Percentiles rank a stretch among this genome's conserved stretches.
Evolutionary conservation across 2,888 invertebrate species (phyloP).

Genomic region (Caenorhabditis parvicauda): DNA sequence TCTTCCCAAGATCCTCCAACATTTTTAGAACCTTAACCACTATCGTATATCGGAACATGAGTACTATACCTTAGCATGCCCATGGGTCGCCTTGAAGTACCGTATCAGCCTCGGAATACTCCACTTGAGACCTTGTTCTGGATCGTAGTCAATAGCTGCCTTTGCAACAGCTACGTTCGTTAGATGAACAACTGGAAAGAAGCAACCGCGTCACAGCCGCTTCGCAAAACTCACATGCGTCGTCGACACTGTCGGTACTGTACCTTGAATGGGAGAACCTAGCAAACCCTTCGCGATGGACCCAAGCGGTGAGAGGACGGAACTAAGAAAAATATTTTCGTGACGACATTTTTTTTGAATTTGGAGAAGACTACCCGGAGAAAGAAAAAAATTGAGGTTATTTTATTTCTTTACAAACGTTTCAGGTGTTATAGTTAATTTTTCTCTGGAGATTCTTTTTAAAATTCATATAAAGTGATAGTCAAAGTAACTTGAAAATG

Average conservation of each 20-base stretch:
- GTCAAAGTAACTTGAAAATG: too few species aligned
- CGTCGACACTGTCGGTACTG: constrained; percentile 69
- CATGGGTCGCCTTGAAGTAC: constrained; percentile 69
- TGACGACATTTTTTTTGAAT: background rate
- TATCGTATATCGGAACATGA: background rate
- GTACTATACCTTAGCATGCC: constrained; percentile 64
- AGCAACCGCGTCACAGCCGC: background rate
- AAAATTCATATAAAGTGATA: too few species aligned
- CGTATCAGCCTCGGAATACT: constrained; percentile 67
- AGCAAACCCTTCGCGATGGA: constrained; percentile 77
- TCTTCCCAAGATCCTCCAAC: constrained; percentile 40
- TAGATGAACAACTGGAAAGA: constrained; percentile 49
- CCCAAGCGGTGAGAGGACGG: constrained; percentile 80
- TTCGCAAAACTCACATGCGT: constrained; percentile 65
- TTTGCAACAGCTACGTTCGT: constrained; percentile 80
- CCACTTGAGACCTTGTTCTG: constrained; percentile 70
- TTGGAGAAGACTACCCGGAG: background rate
- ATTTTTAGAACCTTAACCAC: constrained; percentile 35
- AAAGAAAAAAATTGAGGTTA: background rate
- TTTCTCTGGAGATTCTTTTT: too few species aligned
- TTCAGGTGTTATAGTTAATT: too few species aligned
- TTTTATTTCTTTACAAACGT: too few species aligned
- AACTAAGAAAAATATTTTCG: constrained; percentile 67
- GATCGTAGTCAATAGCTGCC: constrained; percentile 68
- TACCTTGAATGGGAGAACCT: constrained; percentile 70